Percentiles rank a stretch among this genome's conserved stretches.
Conservation (phyloP, 1,140 invertebrate genomes). For the Polypedilum pembai region DNA sequence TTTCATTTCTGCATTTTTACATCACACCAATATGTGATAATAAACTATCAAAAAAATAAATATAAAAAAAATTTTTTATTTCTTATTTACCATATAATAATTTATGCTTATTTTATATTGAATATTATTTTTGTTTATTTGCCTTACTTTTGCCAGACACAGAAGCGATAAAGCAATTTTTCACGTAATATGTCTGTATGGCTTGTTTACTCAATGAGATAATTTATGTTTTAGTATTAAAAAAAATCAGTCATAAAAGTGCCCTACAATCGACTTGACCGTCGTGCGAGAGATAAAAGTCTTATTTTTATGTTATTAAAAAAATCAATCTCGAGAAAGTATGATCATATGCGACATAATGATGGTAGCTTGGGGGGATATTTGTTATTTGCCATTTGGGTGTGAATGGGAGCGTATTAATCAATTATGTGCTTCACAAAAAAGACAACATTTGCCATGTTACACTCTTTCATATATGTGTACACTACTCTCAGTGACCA, state of each 20-base stretch:
- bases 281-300: background rate
- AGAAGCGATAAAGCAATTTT: background rate
- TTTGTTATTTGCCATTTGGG: background rate
- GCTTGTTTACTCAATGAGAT: background rate
- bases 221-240: slow-evolving; percentile 20
- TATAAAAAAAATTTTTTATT: too few species aligned
- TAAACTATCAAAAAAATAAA: too few species aligned
- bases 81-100: too few species aligned
- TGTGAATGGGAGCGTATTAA: slow-evolving; percentile 4
- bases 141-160: background rate
- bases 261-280: slow-evolving; percentile 9
- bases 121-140: background rate
- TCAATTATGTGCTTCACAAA: slow-evolving; percentile 1
- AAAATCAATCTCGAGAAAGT: background rate
- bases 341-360: background rate
- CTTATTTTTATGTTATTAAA: background rate
- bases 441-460: background rate
- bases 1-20: too few species aligned
- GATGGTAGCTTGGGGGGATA: background rate
- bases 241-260: slow-evolving; percentile 6
- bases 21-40: too few species aligned
- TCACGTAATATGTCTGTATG: slow-evolving; percentile 1
- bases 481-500: background rate
- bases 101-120: too few species aligned
- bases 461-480: background rate